phyloP scores from a whole-genome alignment of 2,113 vertebrate species.

The Percopsis transmontana region DNA sequence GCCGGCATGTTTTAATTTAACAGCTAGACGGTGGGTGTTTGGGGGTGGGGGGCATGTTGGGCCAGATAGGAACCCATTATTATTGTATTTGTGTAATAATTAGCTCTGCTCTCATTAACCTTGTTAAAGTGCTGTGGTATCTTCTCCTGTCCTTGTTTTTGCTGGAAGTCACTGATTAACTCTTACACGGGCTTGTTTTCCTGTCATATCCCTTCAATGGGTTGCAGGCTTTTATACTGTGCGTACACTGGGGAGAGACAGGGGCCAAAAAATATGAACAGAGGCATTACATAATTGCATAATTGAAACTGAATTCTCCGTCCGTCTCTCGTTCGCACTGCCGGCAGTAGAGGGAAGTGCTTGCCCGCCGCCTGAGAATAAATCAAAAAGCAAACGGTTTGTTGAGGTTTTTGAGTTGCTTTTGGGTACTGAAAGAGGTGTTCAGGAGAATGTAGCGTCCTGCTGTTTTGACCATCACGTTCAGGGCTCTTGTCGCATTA shows the following conservation, averaged over 20 bases:
- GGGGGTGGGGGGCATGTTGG: conserved; percentile 7
- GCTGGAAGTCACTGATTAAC: neutral
- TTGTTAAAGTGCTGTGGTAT: neutral
- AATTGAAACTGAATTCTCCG: conserved; percentile 46
- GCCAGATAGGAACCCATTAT: conserved; percentile 30
- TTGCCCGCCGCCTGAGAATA: conserved; percentile 44
- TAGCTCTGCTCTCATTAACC: conserved; percentile 17
- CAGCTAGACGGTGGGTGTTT: conserved; percentile 43
- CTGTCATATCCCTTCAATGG: conserved; percentile 3
- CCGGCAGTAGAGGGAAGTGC: conserved; percentile 54
- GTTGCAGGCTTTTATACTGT: neutral
- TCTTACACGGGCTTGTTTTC: conserved; percentile 20
- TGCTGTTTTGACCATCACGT: conserved; percentile 37
- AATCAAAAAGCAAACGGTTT: conserved; percentile 34
- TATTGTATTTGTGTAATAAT: conserved; percentile 30
- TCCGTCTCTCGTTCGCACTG: conserved; percentile 33
- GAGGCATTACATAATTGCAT: conserved; percentile 67
- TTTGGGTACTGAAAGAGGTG: neutral
- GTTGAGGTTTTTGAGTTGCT: neutral
- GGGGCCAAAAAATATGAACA: conserved; percentile 16
- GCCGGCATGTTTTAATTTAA: conserved; percentile 41
- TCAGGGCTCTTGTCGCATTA: conserved; percentile 73
- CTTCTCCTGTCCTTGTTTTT: neutral
- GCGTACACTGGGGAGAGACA: conserved; percentile 2
- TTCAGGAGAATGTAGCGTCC: neutral